phyloP scores from a whole-genome alignment of 1,140 invertebrate species.

The Pteromalus puparum region DNA sequence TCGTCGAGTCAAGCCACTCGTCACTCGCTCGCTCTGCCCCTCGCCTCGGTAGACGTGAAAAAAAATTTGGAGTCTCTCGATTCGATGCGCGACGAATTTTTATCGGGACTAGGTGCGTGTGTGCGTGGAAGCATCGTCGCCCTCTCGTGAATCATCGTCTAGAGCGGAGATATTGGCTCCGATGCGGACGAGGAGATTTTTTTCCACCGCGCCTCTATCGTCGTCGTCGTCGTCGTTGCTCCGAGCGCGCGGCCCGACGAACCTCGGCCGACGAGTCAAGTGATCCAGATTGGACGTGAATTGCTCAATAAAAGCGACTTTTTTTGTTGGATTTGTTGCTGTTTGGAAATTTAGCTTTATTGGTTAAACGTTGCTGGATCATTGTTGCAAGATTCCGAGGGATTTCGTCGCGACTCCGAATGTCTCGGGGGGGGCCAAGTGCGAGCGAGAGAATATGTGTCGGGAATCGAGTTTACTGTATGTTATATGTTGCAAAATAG shows the following conservation, averaged over 20 bases:
- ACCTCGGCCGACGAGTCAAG: slow-evolving; percentile 22
- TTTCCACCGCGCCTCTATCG: neutral
- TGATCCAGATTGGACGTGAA: slow-evolving; percentile 51
- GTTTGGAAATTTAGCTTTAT: neutral
- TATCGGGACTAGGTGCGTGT: neutral
- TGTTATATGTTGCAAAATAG: slow-evolving; percentile 1
- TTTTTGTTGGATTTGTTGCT: neutral
- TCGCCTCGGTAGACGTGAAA: slow-evolving; percentile 28
- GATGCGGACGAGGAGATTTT: neutral
- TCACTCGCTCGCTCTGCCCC: slow-evolving; percentile 18
- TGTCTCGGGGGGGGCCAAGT: neutral
- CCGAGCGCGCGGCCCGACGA: neutral
- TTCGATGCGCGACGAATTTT: slow-evolving; percentile 27
- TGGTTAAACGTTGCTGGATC: neutral
- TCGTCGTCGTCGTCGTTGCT: slow-evolving; percentile 8
- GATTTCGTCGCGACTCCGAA: neutral
- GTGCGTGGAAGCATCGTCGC: neutral
- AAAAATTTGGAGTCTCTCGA: slow-evolving; percentile 63
- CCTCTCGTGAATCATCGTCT: neutral
- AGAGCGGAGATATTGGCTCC: neutral
- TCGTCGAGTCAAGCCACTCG: slow-evolving; percentile 17
- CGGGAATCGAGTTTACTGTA: neutral
- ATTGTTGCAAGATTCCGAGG: neutral
- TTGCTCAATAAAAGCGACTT: slow-evolving; percentile 45
- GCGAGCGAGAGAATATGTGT: neutral